phyloP scores from a whole-genome alignment of 2,113 vertebrate genomes.

The Pycnonotus jocosus region DNA sequence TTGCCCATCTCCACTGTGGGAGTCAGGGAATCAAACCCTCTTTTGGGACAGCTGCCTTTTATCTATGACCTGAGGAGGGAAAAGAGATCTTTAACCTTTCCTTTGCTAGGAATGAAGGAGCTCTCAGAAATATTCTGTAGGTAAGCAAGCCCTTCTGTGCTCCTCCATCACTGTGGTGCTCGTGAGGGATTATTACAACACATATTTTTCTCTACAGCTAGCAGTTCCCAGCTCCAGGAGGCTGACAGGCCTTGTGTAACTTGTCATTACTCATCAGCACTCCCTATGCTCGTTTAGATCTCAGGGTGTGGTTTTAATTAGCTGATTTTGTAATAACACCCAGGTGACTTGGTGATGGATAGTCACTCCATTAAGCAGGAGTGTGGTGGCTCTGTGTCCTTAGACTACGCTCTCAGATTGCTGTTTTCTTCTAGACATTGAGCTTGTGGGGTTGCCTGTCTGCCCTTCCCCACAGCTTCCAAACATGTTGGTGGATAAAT shows the following conservation, averaged over 20 bases:
- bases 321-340: slow-evolving; percentile 36
- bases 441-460: not conserved
- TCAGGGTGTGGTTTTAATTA: slow-evolving; percentile 50
- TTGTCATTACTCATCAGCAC: slow-evolving; percentile 35
- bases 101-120: not conserved
- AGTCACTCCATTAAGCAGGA: not conserved
- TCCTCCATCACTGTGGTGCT: not conserved
- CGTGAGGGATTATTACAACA: not conserved
- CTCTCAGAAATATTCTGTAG: not conserved
- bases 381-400: not conserved
- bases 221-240: slow-evolving; percentile 32
- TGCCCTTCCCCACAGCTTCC: not conserved
- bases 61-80: not conserved
- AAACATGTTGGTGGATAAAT: not conserved
- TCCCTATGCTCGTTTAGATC: not conserved
- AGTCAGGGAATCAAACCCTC: not conserved
- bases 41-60: not conserved
- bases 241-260: slow-evolving; percentile 14
- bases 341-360: not conserved
- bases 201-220: not conserved
- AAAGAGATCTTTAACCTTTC: not conserved
- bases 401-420: not conserved
- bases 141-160: not conserved
- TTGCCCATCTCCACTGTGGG: not conserved
- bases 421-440: not conserved